Percentiles rank a stretch among this genome's conserved stretches.
Conservation (phyloP, 2,888 invertebrate species). For the Apamea sordens region DNA sequence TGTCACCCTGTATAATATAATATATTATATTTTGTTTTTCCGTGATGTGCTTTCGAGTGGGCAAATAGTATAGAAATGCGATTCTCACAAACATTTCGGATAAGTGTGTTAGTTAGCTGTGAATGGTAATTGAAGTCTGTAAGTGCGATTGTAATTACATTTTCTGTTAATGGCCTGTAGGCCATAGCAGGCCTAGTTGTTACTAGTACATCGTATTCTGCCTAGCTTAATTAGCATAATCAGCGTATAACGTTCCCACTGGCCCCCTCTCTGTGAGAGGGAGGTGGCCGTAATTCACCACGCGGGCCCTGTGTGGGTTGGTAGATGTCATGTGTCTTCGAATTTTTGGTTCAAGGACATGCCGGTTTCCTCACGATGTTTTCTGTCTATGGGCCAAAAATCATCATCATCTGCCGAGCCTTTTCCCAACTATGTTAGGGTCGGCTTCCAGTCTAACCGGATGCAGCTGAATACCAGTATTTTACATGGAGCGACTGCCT, state of each 20-base stretch:
- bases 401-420: too few species aligned
- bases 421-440: too few species aligned
- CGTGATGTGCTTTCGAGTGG: background rate
- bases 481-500: too few species aligned
- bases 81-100: background rate
- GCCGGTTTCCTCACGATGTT: background rate
- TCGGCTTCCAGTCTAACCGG: too few species aligned
- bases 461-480: too few species aligned
- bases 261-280: too few species aligned
- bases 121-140: background rate
- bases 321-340: too few species aligned
- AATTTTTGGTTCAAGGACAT: background rate
- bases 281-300: too few species aligned
- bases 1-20: too few species aligned
- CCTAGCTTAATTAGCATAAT: too few species aligned
- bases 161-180: conserved; percentile 1
- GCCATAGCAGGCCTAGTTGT: background rate
- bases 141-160: background rate
- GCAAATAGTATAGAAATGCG: background rate
- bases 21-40: background rate
- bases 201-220: background rate
- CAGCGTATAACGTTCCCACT: too few species aligned
- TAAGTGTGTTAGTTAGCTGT: conserved; percentile 4
- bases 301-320: too few species aligned
- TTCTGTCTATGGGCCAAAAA: background rate